A percentile compares a stretch with the other conserved stretches of the same genome.
These are phyloP conservation scores for Chinchilla lanigera DNA, from an alignment of 2,113 vertebrate genomes.

Conservation along the genomic window DNA sequence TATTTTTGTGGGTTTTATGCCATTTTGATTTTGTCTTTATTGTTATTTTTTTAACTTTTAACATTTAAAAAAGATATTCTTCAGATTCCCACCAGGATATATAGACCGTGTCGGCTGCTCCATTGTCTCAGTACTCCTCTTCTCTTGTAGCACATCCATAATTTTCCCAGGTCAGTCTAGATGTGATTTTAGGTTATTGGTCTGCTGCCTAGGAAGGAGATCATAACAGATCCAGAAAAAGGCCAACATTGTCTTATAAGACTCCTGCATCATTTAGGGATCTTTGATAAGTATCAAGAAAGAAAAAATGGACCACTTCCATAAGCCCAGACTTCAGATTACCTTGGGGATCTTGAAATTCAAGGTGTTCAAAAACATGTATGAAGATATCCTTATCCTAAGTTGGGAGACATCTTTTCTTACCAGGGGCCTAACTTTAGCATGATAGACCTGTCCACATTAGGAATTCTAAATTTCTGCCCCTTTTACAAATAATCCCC, in stretches of 20 bases:
- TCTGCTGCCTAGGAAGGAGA: not conserved
- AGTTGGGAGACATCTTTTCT: not conserved
- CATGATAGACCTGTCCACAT: not conserved
- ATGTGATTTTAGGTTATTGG: not conserved
- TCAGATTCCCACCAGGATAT: no score
- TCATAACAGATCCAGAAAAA: not conserved
- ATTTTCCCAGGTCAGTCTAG: not conserved
- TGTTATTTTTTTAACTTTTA: no score
- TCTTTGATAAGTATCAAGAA: not conserved
- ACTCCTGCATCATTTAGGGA: not conserved
- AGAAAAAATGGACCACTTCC: no score
- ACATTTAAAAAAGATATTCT: not conserved
- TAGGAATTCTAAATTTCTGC: not conserved
- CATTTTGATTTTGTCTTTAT: no score
- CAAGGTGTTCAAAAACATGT: not conserved
- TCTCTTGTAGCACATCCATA: not conserved
- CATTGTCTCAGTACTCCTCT: not conserved
- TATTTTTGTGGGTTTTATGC: no score
- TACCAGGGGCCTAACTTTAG: not conserved
- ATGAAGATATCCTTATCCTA: not conserved
- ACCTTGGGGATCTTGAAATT: not conserved
- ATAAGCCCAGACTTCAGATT: not conserved
- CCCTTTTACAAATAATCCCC: not conserved
- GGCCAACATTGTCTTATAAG: not conserved
- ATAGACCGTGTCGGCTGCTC: no score